phyloP scores from a whole-genome alignment of 2,797 vertebrate species.

The Acipenser oxyrinchus region DNA sequence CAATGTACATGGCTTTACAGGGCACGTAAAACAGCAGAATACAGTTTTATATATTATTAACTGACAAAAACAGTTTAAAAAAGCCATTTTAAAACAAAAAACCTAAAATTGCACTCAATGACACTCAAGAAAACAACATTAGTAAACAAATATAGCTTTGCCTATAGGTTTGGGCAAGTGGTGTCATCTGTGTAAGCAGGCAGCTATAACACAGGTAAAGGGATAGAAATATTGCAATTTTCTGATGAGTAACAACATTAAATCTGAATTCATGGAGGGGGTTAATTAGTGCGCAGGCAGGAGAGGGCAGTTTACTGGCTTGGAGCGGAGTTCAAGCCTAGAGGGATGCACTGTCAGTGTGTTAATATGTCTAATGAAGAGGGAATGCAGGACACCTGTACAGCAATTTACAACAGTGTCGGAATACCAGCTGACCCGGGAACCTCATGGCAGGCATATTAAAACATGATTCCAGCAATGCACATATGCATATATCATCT shows the following conservation, averaged over 20 bases:
- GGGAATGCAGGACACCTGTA: constrained; percentile 50
- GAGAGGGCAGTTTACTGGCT: constrained; percentile 50
- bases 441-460: constrained; percentile 28
- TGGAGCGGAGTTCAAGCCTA: constrained; percentile 55
- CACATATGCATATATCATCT: constrained; percentile 30
- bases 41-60: too few species aligned
- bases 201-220: background rate
- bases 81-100: too few species aligned
- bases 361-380: constrained; percentile 54
- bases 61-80: too few species aligned
- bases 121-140: too few species aligned
- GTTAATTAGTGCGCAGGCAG: constrained; percentile 56
- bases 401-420: constrained; percentile 43
- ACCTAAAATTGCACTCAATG: too few species aligned
- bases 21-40: too few species aligned
- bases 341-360: constrained; percentile 45
- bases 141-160: too few species aligned
- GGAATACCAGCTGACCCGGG: constrained; percentile 40
- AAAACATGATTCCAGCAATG: constrained; percentile 34
- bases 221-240: constrained; percentile 10
- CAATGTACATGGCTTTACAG: too few species aligned
- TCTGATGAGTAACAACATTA: constrained; percentile 14
- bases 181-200: background rate
- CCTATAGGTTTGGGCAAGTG: background rate
- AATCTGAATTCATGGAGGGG: constrained; percentile 39